Base-by-base conservation (phyloP, 2,113 vertebrate genomes). In the rat (Rattus norvegicus) region DNA sequence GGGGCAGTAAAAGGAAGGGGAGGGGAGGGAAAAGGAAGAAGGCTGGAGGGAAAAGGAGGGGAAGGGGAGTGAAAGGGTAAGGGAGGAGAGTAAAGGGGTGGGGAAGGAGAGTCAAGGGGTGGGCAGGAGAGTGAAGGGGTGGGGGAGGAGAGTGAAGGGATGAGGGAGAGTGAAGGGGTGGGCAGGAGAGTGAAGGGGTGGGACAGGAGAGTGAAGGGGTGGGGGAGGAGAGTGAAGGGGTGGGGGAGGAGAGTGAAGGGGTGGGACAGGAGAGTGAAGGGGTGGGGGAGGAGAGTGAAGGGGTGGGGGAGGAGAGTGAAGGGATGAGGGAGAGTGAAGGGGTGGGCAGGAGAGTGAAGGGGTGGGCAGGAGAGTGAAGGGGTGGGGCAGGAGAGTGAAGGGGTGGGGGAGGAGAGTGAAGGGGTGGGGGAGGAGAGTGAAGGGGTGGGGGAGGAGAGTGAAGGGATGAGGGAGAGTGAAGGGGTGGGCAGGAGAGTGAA, bases 1-100 rank as follows among this genome's bases (percentile, higher is more conserved):
- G 20, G 12, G 19, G 28, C 4, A 19, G 8, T 1, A 16, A 36
- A 86, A 5, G 2, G 28, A 14, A 43, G 24, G 5, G 12, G 17
- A 36, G 36, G 33, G 7, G 49, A 13, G 30, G n/a, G 6, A 33
- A 9, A 43, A 7, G 1, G 24, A 22, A 1, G 11, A 5, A 4
- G 12, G 20, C 28, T 16, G 49, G 17, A 3, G 43, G 26, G 9
- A n/a, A 19, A 19, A 22, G n/a, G 56, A 10, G 7, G 1, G 56
- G 14, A n/a, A 12, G 39, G 33, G 17, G 52, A 14, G 22, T 30
- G 11, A 33, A 83, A 30, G 13, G 47, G 47, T 24, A 16, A 19
- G 17, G 59, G 56, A 47, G 28, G 76, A 54, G 36, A 54, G 33
- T 7, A 26, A 20, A 56, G 49, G 14, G 52, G 16, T 7, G 17